Percentiles rank a stretch among this genome's conserved stretches.
Conservation (phyloP, 2,113 vertebrate species). For the Ammodramus savannarum region DNA sequence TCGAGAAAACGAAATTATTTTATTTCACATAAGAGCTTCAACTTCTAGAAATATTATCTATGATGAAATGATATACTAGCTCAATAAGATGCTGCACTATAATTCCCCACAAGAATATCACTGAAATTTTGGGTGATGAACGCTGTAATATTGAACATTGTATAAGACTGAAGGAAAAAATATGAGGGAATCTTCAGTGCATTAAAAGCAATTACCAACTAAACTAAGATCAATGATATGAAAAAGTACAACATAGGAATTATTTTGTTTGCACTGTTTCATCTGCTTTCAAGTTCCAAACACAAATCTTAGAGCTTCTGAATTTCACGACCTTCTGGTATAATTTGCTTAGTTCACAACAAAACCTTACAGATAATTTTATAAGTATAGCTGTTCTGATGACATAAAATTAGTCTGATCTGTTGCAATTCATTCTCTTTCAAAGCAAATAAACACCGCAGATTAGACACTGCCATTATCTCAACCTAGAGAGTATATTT, state of each 20-base stretch:
- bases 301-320: not conserved
- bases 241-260: slow-evolving; percentile 12
- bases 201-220: slow-evolving; percentile 59
- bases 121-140: slow-evolving; percentile 25
- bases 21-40: not conserved
- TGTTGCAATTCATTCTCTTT: not conserved
- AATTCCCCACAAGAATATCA: not conserved
- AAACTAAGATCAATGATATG: slow-evolving; percentile 26
- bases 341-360: not conserved
- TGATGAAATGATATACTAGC: not conserved
- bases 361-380: not conserved
- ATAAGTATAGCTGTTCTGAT: not conserved
- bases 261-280: slow-evolving; percentile 4
- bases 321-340: not conserved
- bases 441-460: not conserved
- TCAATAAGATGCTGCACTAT: not conserved
- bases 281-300: not conserved
- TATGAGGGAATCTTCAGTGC: slow-evolving; percentile 15
- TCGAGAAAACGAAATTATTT: not conserved
- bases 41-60: not conserved
- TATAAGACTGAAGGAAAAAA: not conserved
- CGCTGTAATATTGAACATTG: not conserved
- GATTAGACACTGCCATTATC: not conserved
- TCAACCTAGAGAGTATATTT: not conserved
- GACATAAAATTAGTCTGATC: not conserved